phyloP scores from a whole-genome alignment of 2,888 invertebrate species.

The Tetragnatha montana region DNA sequence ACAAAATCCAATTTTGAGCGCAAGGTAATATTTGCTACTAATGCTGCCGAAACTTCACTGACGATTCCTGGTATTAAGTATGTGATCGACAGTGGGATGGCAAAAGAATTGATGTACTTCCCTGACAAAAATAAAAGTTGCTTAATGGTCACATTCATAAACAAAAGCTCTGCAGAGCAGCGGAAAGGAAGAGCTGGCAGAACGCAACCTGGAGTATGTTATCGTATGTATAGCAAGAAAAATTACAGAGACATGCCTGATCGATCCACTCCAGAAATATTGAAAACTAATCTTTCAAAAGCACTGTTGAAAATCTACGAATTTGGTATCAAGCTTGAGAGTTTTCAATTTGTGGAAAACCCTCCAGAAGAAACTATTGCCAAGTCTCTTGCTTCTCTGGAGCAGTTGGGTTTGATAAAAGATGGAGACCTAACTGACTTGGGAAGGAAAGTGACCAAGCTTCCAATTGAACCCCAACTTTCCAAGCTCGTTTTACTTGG shows the following conservation, averaged over 20 bases:
- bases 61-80: slow-evolving; percentile 76
- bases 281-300: slow-evolving; percentile 72
- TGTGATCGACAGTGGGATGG: slow-evolving; percentile 76
- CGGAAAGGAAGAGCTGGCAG: slow-evolving; percentile 77
- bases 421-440: slow-evolving; percentile 74
- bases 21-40: slow-evolving; percentile 77
- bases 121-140: slow-evolving; percentile 74
- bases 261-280: slow-evolving; percentile 75
- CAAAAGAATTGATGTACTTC: slow-evolving; percentile 76
- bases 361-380: slow-evolving; percentile 73
- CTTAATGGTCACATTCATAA: slow-evolving; percentile 74
- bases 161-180: slow-evolving; percentile 76
- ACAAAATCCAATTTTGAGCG: slow-evolving; percentile 68
- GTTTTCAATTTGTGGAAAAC: slow-evolving; percentile 75
- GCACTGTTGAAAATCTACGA: slow-evolving; percentile 67
- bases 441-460: slow-evolving; percentile 74
- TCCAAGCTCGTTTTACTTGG: slow-evolving; percentile 72
- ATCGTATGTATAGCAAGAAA: slow-evolving; percentile 75
- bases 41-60: slow-evolving; percentile 77
- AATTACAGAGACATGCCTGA: slow-evolving; percentile 74
- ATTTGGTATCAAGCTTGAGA: slow-evolving; percentile 73
- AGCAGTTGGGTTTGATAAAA: slow-evolving; percentile 74
- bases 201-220: slow-evolving; percentile 75
- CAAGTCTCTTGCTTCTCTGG: slow-evolving; percentile 73
- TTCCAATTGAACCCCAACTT: slow-evolving; percentile 75